Percentiles rank a stretch among this genome's conserved stretches.
phyloP scores from a whole-genome alignment of 2,797 vertebrate genomes.

The Neostethus bicornis region DNA sequence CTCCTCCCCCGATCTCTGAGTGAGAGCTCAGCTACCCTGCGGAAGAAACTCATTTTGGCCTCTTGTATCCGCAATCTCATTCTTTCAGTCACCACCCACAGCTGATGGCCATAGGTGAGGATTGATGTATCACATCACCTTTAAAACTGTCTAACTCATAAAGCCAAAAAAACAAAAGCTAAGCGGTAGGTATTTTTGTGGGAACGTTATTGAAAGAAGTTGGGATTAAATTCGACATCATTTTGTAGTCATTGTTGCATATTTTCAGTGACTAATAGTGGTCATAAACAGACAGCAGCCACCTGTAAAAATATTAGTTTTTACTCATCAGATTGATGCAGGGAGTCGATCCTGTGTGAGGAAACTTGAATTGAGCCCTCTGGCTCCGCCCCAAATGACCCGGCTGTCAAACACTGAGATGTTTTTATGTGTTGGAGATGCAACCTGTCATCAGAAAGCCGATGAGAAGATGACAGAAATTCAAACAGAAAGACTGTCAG shows the following conservation, averaged over 20 bases:
- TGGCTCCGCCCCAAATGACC: constrained; percentile 39
- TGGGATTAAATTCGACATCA: too few species aligned
- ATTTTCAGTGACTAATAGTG: too few species aligned
- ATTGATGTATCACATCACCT: background rate
- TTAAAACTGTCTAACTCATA: background rate
- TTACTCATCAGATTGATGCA: constrained; percentile 17
- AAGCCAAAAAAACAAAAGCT: background rate
- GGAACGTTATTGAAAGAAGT: too few species aligned
- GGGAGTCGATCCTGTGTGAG: constrained; percentile 34
- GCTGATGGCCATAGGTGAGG: background rate
- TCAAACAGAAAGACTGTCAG: constrained; percentile 70
- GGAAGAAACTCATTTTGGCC: too few species aligned
- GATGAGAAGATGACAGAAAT: constrained; percentile 62
- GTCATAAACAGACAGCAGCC: too few species aligned
- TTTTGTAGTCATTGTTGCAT: too few species aligned
- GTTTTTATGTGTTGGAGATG: constrained; percentile 54
- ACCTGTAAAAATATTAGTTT: constrained; percentile 30
- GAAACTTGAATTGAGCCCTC: constrained; percentile 31
- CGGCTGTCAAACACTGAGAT: constrained; percentile 47
- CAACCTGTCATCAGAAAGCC: constrained; percentile 57
- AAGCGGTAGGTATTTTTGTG: background rate
- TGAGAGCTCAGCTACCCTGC: too few species aligned
- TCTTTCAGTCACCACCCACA: too few species aligned
- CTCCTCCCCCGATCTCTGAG: too few species aligned
- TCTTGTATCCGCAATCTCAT: too few species aligned